Evolutionary conservation across 2,797 vertebrate species (phyloP), one percentile per base, ranked within the genome.

Genomic region (Melanotaenia nigrans): DNA sequence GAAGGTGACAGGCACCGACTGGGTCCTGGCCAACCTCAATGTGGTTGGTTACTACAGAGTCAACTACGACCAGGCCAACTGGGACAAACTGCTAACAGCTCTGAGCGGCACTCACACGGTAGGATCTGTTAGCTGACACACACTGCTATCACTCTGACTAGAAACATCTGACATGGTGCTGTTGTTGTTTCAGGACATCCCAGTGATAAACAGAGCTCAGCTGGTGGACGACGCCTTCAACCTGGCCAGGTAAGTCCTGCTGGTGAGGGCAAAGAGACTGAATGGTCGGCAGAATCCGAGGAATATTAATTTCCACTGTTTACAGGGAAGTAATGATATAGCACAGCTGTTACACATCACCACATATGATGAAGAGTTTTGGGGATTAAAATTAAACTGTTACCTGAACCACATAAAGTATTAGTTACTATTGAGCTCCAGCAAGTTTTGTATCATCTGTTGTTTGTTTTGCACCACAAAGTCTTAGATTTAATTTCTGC

Each of bases 151-250:
- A 1, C 1, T 42, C 13, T 25, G 38, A 55, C 5, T 0, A 0
- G n/a, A 4, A 14, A 3, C 56, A 53, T 32, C 22, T 68, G 16
- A 82, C 4, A 36, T 25, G 16, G 12, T 61, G 22, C 16, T 61
- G 1, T 71, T 65, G 69, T 62, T 72, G 79, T 57, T 66, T 28
- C 71, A 98, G 97, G 1, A 0, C 11, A 93, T 99, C 81, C 94
- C 94, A 0, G 58, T 94, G 8, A 95, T 98, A 74, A 99, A 99
- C 85, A 95, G 98, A 74, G 97, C 95, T 0, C 97, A 99, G 86
- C 56, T 99, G 75, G 94, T 99, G 4, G 93, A 97, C 0, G 98
- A 99, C 0, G 92, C 96, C 62, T 99, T 99, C 75, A 96, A 96
- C 89, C 92, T 99, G 81, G 97, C 98, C 85, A 97, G 95, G 98